Evolutionary conservation across 2,888 invertebrate genomes (phyloP).

Genomic region (Cantharis flavilabris): DNA sequence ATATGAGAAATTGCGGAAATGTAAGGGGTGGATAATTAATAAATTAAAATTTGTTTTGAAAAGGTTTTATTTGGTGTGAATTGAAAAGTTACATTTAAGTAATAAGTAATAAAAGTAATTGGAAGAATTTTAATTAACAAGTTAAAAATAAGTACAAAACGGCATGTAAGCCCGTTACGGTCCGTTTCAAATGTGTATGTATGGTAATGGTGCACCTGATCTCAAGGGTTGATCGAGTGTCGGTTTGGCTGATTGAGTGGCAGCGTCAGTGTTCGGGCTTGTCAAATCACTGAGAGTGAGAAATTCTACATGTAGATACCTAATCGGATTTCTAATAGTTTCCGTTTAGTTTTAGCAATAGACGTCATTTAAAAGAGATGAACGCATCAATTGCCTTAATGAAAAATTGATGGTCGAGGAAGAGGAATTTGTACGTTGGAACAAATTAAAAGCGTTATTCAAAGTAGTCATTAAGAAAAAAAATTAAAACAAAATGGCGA

Average conservation of each 20-base stretch:
- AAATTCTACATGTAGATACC: slow-evolving; percentile 8
- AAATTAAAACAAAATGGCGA: neutral
- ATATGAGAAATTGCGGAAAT: neutral
- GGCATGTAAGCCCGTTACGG: slow-evolving; percentile 19
- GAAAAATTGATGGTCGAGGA: neutral
- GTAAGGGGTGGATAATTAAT: neutral
- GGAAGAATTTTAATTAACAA: neutral
- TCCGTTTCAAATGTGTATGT: slow-evolving; percentile 32
- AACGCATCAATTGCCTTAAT: neutral
- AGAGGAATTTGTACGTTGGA: neutral
- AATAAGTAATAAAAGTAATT: neutral
- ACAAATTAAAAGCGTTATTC: neutral
- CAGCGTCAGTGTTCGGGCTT: slow-evolving; percentile 37
- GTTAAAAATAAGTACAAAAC: neutral
- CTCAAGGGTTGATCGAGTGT: slow-evolving; percentile 40
- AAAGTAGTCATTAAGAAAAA: neutral
- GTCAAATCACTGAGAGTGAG: slow-evolving; percentile 33
- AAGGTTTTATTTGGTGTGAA: neutral
- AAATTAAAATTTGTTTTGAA: neutral
- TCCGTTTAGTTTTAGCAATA: slow-evolving; percentile 1
- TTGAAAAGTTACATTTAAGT: neutral
- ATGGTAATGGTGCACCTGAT: slow-evolving; percentile 37
- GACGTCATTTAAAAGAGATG: neutral
- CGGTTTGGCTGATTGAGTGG: slow-evolving; percentile 41
- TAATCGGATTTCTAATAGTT: slow-evolving; percentile 9